phyloP scores from a whole-genome alignment of 2,113 vertebrate species.

The Etheostoma cragini region DNA sequence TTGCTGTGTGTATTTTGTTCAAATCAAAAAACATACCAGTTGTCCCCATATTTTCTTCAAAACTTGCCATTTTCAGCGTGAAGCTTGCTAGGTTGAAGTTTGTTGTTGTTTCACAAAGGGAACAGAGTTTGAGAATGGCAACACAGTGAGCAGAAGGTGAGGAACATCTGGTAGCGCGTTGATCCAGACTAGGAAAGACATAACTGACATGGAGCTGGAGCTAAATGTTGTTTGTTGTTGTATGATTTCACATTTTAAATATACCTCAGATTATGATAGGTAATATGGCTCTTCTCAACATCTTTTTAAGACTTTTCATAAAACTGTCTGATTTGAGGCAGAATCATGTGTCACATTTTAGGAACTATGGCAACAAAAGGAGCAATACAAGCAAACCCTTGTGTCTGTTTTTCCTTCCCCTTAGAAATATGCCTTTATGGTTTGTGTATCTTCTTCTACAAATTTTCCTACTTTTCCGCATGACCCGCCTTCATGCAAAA shows the following conservation, averaged over 20 bases:
- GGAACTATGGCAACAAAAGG: constrained; percentile 40
- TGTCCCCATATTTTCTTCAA: no score
- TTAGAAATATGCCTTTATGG: constrained; percentile 19
- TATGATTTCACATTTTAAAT: background rate
- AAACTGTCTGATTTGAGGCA: constrained; percentile 3
- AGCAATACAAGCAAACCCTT: constrained; percentile 1
- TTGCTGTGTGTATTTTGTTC: no score
- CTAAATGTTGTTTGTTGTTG: background rate
- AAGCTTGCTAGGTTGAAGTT: no score
- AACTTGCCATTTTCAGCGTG: no score
- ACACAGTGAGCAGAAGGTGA: no score
- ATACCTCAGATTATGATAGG: background rate
- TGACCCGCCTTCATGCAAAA: constrained; percentile 72
- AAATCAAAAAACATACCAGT: no score
- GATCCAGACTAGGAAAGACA: background rate
- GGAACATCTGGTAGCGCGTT: no score
- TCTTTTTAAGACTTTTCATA: background rate
- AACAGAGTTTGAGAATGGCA: no score
- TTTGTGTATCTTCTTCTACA: constrained; percentile 26
- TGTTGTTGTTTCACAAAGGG: no score
- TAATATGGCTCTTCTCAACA: no score
- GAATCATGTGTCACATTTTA: constrained; percentile 13
- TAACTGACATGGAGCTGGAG: background rate
- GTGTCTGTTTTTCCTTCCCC: constrained; percentile 21
- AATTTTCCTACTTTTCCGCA: constrained; percentile 68